Evolutionary conservation across 1,140 invertebrate species (phyloP), one percentile per base, ranked within the genome.

Genomic region (Eupeodes corollae): DNA sequence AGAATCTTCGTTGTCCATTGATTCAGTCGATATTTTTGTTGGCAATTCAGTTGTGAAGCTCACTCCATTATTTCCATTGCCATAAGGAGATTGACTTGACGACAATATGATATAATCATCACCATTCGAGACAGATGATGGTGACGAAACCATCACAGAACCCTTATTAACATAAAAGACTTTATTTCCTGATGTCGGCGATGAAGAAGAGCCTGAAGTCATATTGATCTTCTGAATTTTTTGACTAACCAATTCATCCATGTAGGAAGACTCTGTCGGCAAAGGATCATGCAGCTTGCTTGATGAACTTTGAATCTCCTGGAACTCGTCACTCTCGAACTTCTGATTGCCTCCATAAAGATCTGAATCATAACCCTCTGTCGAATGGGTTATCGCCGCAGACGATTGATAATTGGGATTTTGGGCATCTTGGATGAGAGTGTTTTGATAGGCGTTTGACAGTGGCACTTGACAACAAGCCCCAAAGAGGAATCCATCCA

Each of bases 401-500:
- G 59, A 44, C 61, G 58, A 47, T 66, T 66, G 61, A 48, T 58
- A 63, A 49, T 67, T 63, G 13, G 57, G 52, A 33, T 62, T 67
- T 49, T 67, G 63, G 2, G 63, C 63, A 46, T 67, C 59, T 37
- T 67, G 61, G 45, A 67, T 62, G 43, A 67, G 42, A 14, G 61
- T 67, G 53, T 55, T 64, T 42, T 64, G 61, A 44, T 60, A 34
- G 44, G 63, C 58, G 12, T 66, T 56, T 0, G 62, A 56, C 49
- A 58, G 61, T 11, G 78, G 79, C 12, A 84, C 64, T 57, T 84
- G 81, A 56, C 90, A 94, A 63, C 90, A 94, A 5, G 88, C 86
- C 6, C 90, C 90, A 58, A 92, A 92, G 5, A 93, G 75, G 59
- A 93, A 68, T 33, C 66, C 87, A 62, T 93, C 88, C 79, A 91